Evolutionary conservation across 2,888 invertebrate species (phyloP).

Genomic region (Orchesellides sinensis): DNA sequence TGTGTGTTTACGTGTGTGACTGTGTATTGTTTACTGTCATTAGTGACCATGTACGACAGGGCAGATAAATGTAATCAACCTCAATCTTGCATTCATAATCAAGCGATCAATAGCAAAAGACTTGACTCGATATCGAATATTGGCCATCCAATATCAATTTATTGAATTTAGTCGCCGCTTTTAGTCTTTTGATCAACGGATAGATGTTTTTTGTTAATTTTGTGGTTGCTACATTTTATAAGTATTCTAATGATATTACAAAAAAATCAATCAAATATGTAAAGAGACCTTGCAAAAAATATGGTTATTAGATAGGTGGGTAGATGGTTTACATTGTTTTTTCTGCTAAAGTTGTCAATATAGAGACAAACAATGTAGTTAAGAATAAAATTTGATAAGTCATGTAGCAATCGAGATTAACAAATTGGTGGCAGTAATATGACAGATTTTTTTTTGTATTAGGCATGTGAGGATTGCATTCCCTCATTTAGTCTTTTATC

Average conservation of each 20-base stretch:
- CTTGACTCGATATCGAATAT: not conserved
- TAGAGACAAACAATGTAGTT: not conserved
- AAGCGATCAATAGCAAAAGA: not conserved
- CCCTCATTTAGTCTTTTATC: not conserved
- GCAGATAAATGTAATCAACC: slow-evolving; percentile 31
- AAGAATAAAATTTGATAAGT: not conserved
- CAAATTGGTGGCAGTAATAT: slow-evolving; percentile 15
- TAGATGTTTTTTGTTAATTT: not conserved
- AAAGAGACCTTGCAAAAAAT: not conserved
- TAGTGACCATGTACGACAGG: slow-evolving; percentile 35
- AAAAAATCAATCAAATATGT: not conserved
- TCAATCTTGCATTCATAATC: slow-evolving; percentile 28
- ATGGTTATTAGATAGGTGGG: not conserved
- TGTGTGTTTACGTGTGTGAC: slow-evolving; percentile 39
- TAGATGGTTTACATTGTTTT: not conserved
- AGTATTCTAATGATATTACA: not conserved
- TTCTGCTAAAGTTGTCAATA: not conserved
- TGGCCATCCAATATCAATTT: not conserved
- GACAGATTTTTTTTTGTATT: slow-evolving; percentile 4
- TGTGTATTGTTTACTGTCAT: slow-evolving; percentile 30
- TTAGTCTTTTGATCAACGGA: not conserved
- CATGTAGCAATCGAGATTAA: not conserved
- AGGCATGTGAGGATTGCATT: slow-evolving; percentile 2
- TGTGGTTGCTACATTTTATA: not conserved
- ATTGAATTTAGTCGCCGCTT: not conserved